Evolutionary conservation across 2,888 invertebrate genomes (phyloP).

Genomic region (Drosophila emarginata): DNA sequence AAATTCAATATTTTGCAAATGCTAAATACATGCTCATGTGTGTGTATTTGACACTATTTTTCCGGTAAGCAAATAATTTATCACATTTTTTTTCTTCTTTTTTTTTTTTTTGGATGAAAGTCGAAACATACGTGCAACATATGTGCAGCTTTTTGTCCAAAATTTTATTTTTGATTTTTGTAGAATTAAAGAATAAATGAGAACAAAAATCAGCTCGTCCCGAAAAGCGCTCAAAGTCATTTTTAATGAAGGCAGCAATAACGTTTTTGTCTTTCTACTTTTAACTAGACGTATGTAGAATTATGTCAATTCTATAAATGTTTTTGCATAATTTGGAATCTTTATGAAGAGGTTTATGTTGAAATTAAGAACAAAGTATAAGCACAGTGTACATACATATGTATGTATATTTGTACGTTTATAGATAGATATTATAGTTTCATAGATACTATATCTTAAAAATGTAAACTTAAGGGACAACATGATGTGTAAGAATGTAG

Average conservation of each 20-base stretch:
- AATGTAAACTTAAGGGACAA: too few species aligned
- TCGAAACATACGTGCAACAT: constrained; percentile 70
- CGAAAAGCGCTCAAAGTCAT: constrained; percentile 57
- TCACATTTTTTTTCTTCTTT: constrained; percentile 17
- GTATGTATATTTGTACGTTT: too few species aligned
- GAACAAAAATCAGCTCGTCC: constrained; percentile 11
- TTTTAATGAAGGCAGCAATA: constrained; percentile 59
- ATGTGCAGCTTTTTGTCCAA: constrained; percentile 47
- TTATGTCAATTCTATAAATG: constrained; percentile 77
- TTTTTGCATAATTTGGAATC: constrained; percentile 58
- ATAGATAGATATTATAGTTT: too few species aligned
- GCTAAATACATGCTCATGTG: constrained; percentile 30
- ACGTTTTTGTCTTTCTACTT: constrained; percentile 41
- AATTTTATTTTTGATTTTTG: constrained; percentile 35
- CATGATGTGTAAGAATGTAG: too few species aligned
- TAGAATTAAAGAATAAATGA: constrained; percentile 37
- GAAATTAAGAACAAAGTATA: background rate
- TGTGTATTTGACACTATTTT: constrained; percentile 24
- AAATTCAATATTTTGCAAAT: constrained; percentile 21
- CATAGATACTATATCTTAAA: too few species aligned
- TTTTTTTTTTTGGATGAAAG: constrained; percentile 15
- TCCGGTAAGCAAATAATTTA: constrained; percentile 1
- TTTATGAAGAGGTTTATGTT: constrained; percentile 48
- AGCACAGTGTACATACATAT: background rate
- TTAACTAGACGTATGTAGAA: constrained; percentile 48